Evolutionary conservation across 2,888 invertebrate species (phyloP).

Genomic region (Acanthopleura granulata): DNA sequence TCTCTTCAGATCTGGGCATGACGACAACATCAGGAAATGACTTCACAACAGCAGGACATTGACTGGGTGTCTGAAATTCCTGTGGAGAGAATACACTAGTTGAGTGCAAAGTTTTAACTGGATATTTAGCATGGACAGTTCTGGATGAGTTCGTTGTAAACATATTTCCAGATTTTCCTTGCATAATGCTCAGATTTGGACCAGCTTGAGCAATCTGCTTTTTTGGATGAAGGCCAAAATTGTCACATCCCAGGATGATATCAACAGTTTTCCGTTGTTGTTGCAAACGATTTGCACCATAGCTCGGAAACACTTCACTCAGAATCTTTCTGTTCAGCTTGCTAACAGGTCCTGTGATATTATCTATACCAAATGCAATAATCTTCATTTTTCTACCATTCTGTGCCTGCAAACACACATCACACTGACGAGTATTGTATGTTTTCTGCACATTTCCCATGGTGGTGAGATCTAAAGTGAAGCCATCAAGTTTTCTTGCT

Average conservation of each 20-base stretch:
- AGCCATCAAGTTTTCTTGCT: not conserved
- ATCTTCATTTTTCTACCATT: conserved; percentile 12
- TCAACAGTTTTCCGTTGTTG: conserved; percentile 5
- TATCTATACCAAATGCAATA: conserved; percentile 16
- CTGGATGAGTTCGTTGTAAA: not conserved
- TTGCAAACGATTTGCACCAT: not conserved
- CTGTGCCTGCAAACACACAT: conserved; percentile 10
- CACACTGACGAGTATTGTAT: conserved; percentile 10
- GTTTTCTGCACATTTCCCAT: conserved; percentile 21
- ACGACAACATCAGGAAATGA: too few species aligned
- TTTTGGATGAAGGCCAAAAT: conserved; percentile 22
- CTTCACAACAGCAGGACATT: too few species aligned
- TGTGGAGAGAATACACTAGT: not conserved
- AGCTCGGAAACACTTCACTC: not conserved
- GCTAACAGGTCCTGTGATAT: conserved; percentile 11
- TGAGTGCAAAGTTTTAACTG: not conserved
- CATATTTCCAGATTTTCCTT: conserved; percentile 2
- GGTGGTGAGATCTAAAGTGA: conserved; percentile 14
- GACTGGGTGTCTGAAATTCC: not conserved
- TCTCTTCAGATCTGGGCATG: too few species aligned
- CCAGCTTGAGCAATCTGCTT: conserved; percentile 7
- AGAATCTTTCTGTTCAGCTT: not conserved
- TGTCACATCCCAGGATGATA: conserved; percentile 16
- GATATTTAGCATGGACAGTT: conserved; percentile 12
- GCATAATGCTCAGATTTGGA: conserved; percentile 17